These are phyloP conservation scores for Aix galericulata DNA, from an alignment of 2,113 vertebrate genomes.

Conservation along the genomic window DNA sequence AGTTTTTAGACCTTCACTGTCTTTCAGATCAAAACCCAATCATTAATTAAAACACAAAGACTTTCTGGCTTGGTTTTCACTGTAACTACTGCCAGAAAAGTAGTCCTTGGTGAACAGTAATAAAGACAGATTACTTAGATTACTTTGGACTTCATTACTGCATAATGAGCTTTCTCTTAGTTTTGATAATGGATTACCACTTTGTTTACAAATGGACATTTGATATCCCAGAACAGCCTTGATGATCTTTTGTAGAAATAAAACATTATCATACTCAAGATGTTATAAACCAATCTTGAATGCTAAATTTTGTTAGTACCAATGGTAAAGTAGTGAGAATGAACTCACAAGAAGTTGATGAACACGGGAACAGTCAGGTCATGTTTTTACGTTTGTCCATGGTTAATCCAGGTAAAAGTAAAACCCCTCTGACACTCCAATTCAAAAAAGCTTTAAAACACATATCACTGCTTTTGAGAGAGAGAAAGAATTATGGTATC, in stretches of 20 bases:
- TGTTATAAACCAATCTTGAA: not conserved
- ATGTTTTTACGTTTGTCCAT: not conserved
- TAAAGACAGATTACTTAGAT: slow-evolving; percentile 6
- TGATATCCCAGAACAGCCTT: not conserved
- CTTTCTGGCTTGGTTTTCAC: not conserved
- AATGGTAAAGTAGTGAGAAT: not conserved
- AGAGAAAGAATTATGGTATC: rapidly evolving
- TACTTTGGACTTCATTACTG: not conserved
- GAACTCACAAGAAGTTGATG: not conserved
- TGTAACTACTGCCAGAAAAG: not conserved
- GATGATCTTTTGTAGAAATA: not conserved
- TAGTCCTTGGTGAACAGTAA: slow-evolving; percentile 21
- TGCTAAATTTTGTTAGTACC: not conserved
- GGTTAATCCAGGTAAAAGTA: not conserved
- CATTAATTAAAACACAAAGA: slow-evolving; percentile 28
- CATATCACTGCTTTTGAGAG: not conserved
- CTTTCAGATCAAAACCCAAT: not conserved
- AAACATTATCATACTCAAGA: not conserved
- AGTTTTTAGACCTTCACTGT: not conserved
- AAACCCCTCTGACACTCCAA: not conserved
- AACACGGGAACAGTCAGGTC: not conserved
- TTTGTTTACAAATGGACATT: slow-evolving; percentile 9
- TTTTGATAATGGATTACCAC: not conserved
- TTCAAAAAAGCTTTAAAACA: not conserved
- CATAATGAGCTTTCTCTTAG: not conserved